Base-by-base conservation (phyloP, 92 coral and sea anemone species). In the Porites evermanni region DNA sequence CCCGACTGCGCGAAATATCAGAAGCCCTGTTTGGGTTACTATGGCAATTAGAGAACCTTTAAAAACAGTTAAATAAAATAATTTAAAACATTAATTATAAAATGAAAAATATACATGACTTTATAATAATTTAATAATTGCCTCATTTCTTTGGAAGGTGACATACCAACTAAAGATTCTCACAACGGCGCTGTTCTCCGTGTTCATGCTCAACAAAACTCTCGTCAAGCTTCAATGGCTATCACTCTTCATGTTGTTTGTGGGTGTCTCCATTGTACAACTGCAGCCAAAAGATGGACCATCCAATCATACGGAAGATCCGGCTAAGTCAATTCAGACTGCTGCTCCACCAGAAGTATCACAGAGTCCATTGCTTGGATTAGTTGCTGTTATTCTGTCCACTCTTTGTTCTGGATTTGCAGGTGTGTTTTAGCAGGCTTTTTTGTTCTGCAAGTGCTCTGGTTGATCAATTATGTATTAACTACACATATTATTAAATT, bases 351-450 rank as follows among this genome's bases (percentile, higher is more conserved):
- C 20, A 53, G 59, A 63, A 74, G 64, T 50, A 0, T 13, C 80
- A 21, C 99, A 96, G 77, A 95, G 79, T 73, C 98, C 91, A 16
- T 47, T 94, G 72, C 63, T 97, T 69, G 99, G 99, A n/a, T 77
- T 97, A 8, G 52, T 86, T 7, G 98, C 99, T 59, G 99, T 97
- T 61, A 84, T 93, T 80, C 64, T 92, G 72, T 97, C 99, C 20
- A 80, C 94, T 65, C 74, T 97, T n/a, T 97, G 99, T 71, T 97
- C 99, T 50, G 99, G 99, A 50, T 97, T 97, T 92, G 98, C 99
- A 21, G 98, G 99, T 95, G 61, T 68, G 88, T 77, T 58, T 67
- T 21, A n/a, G 61, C 6, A 21, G 29, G 17, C 19, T 64, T 64
- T 64, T 12, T 64, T n/a, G 8, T 64, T n/a, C 64, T 59, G 38